Percentiles rank a stretch among this genome's conserved stretches.
phyloP scores from a whole-genome alignment of 2,113 vertebrate genomes.

The Asarcornis scutulata region DNA sequence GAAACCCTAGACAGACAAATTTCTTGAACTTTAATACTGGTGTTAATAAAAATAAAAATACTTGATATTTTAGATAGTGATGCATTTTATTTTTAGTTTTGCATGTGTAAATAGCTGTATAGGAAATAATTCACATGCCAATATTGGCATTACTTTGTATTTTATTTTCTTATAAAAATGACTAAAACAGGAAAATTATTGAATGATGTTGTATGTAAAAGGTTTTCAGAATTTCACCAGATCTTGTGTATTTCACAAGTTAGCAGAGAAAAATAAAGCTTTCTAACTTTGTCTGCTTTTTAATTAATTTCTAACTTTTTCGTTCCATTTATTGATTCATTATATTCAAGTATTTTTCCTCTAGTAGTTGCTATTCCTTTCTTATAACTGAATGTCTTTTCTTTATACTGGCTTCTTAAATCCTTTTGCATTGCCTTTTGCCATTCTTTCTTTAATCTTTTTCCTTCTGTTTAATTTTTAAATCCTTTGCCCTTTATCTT shows the following conservation, averaged over 20 bases:
- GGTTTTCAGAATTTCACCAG: neutral
- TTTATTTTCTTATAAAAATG: neutral
- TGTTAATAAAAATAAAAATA: neutral
- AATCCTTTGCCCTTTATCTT: slow-evolving; percentile 80
- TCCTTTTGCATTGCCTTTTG: slow-evolving; percentile 74
- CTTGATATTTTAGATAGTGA: neutral
- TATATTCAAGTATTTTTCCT: slow-evolving; percentile 46
- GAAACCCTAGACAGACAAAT: neutral
- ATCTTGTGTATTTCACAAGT: neutral
- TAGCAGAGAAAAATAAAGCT: neutral
- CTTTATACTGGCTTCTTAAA: slow-evolving; percentile 73
- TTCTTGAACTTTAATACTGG: neutral
- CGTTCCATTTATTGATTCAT: slow-evolving; percentile 1
- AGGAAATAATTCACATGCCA: neutral
- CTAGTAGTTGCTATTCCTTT: slow-evolving; percentile 65
- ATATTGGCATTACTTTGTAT: neutral
- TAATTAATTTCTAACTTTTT: slow-evolving; percentile 57
- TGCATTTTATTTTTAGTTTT: neutral
- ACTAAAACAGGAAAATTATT: neutral
- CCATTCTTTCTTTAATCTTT: slow-evolving; percentile 79
- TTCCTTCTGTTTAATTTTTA: slow-evolving; percentile 79
- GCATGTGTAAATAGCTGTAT: neutral
- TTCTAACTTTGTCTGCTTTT: neutral
- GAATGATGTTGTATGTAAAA: neutral
- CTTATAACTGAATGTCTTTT: slow-evolving; percentile 58